phyloP scores from a whole-genome alignment of 2,797 vertebrate species.

The Hapalemur alaotrensis region DNA sequence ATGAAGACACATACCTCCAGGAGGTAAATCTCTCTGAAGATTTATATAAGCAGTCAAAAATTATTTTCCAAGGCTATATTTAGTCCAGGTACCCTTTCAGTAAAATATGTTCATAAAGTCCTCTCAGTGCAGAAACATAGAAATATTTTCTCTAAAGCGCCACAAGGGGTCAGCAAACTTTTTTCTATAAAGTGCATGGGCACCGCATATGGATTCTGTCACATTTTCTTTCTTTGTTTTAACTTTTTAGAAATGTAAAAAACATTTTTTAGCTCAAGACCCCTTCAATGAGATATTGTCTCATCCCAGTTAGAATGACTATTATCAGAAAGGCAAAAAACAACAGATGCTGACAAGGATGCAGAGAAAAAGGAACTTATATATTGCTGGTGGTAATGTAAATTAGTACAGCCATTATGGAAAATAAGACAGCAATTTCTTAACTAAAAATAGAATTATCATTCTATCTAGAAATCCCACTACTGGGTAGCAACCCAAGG shows the following conservation, averaged over 20 bases:
- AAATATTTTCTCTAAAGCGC: neutral
- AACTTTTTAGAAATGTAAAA: neutral
- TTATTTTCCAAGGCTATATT: neutral
- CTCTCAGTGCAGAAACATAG: neutral
- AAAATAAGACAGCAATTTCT: too few relatives aligned
- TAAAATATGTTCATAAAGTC: neutral
- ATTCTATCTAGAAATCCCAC: too few relatives aligned
- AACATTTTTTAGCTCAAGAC: neutral
- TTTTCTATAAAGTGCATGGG: neutral
- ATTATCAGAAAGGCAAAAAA: too few relatives aligned
- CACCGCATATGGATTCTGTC: neutral
- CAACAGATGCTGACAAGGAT: too few relatives aligned
- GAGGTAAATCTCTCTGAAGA: neutral
- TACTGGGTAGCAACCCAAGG: too few relatives aligned
- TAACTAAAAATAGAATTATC: too few relatives aligned
- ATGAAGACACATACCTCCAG: neutral
- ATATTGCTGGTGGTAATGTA: too few relatives aligned
- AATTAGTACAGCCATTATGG: too few relatives aligned
- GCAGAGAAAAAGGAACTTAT: too few relatives aligned
- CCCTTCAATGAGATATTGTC: neutral
- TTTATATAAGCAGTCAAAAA: neutral
- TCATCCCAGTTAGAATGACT: too few relatives aligned
- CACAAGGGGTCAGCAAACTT: conserved; percentile 50
- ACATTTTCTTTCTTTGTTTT: neutral
- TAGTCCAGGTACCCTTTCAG: neutral